Percentiles rank a stretch among this genome's conserved stretches.
phyloP scores from a whole-genome alignment of 1,140 invertebrate species.

The Neuroterus valhalla region DNA sequence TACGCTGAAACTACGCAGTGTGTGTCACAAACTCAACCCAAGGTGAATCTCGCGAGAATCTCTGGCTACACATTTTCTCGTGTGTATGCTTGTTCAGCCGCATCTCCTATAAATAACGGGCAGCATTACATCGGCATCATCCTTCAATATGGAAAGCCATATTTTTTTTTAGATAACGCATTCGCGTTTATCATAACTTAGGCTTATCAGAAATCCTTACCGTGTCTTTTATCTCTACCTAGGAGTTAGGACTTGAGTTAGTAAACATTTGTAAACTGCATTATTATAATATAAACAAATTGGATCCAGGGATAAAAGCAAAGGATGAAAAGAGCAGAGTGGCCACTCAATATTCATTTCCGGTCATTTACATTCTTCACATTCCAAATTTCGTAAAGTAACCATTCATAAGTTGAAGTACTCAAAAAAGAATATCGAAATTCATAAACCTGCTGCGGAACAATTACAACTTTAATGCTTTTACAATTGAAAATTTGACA shows the following conservation, averaged over 20 bases:
- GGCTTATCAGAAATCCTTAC: slow-evolving; percentile 24
- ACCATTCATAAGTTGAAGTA: no score
- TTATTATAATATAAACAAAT: slow-evolving; percentile 7
- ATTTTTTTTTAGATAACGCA: slow-evolving; percentile 41
- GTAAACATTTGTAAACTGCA: slow-evolving; percentile 4
- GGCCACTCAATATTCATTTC: background rate
- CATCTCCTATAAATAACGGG: slow-evolving; percentile 77
- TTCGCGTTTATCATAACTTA: background rate
- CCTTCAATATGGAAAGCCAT: slow-evolving; percentile 53
- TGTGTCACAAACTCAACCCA: slow-evolving; percentile 72
- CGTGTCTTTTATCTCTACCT: slow-evolving; percentile 32
- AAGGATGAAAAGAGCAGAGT: background rate
- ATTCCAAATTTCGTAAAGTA: no score
- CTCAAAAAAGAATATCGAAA: no score
- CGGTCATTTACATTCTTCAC: no score
- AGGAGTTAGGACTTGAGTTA: slow-evolving; percentile 9
- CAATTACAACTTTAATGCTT: no score
- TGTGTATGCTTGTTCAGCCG: slow-evolving; percentile 72
- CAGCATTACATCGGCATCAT: slow-evolving; percentile 73
- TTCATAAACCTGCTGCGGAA: no score
- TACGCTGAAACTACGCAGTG: slow-evolving; percentile 74
- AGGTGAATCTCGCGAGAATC: slow-evolving; percentile 70
- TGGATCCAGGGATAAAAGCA: slow-evolving; percentile 17
- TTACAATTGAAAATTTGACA: no score
- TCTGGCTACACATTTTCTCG: slow-evolving; percentile 69